Percentiles rank a stretch among this genome's conserved stretches.
Conservation (phyloP, 2,113 vertebrate species). For the Nycticryphes semicollaris region DNA sequence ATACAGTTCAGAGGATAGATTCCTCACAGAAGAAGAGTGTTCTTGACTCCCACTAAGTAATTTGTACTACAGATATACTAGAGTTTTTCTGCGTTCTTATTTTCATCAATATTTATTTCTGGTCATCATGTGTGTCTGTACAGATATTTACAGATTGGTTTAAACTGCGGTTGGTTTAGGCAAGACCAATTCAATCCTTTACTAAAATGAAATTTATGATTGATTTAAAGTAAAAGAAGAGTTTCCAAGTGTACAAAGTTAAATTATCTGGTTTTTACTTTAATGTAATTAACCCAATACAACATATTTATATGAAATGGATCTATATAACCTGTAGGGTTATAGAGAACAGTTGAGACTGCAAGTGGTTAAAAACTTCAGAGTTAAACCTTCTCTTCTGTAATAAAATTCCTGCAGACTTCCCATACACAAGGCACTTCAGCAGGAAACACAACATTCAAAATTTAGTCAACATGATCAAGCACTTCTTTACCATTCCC, state of each 20-base stretch:
- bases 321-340: background rate
- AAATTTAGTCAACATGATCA: background rate
- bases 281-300: background rate
- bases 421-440: background rate
- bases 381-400: background rate
- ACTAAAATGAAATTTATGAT: background rate
- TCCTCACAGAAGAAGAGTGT: background rate
- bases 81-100: background rate
- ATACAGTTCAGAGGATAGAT: background rate
- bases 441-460: background rate
- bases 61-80: background rate
- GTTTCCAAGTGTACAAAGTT: background rate
- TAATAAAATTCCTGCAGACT: background rate
- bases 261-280: background rate
- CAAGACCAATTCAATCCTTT: background rate
- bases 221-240: background rate
- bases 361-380: background rate
- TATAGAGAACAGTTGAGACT: background rate
- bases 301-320: background rate
- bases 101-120: background rate
- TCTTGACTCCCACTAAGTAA: background rate
- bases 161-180: background rate
- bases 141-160: background rate
- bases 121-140: accelerated
- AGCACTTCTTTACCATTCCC: background rate